Percentiles rank a stretch among this genome's conserved stretches.
These are phyloP conservation scores for Brachyistius frenatus DNA, from an alignment of 2,113 vertebrate genomes.

Conservation along the genomic window DNA sequence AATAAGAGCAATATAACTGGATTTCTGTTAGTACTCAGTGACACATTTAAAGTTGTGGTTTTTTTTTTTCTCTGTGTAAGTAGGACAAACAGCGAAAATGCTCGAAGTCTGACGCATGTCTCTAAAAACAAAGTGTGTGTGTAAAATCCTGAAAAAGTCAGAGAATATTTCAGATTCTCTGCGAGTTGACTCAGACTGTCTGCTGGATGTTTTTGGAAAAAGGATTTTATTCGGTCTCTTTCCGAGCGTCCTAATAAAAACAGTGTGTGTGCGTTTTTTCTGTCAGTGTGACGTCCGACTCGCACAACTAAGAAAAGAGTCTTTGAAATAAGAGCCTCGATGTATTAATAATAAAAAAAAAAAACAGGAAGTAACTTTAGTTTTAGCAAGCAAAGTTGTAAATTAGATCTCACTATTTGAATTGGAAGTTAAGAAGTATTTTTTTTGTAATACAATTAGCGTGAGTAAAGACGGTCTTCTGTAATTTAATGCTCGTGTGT, in stretches of 20 bases:
- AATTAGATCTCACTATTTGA: too few species aligned
- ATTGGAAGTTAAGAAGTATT: too few species aligned
- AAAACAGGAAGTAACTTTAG: too few species aligned
- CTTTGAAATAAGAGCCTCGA: too few species aligned
- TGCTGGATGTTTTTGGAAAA: slow-evolving; percentile 10
- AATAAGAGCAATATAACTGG: too few species aligned
- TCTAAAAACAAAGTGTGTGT: slow-evolving; percentile 34
- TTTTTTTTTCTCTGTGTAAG: slow-evolving; percentile 1
- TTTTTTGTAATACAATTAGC: too few species aligned
- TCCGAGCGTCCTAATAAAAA: background rate
- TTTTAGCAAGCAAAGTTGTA: too few species aligned
- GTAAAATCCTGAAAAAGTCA: slow-evolving; percentile 35
- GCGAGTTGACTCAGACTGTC: slow-evolving; percentile 17
- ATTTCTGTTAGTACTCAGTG: background rate
- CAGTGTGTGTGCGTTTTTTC: slow-evolving; percentile 1
- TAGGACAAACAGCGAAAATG: background rate
- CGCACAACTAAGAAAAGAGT: too few species aligned
- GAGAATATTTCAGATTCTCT: slow-evolving; percentile 40
- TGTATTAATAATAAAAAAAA: too few species aligned
- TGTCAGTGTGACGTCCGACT: background rate
- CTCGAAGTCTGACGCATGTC: background rate
- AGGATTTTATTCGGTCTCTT: slow-evolving; percentile 11
- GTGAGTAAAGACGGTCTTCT: background rate
- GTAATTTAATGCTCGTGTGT: background rate
- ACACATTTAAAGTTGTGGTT: background rate